phyloP scores from a whole-genome alignment of 2,113 vertebrate genomes.

The Cardinalis cardinalis region DNA sequence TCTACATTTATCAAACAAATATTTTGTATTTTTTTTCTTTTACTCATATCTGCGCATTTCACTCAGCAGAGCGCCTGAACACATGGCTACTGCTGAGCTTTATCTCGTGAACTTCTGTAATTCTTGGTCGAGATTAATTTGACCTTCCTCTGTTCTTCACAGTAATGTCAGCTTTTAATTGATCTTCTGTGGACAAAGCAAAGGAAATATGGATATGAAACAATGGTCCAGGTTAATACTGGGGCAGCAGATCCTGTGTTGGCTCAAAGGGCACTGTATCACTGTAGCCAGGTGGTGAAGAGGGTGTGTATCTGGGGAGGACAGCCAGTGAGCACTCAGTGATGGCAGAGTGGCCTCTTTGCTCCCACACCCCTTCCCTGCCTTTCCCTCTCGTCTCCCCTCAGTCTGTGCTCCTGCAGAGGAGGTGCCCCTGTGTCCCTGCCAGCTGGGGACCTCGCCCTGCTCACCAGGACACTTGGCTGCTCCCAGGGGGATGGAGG shows the following conservation, averaged over 20 bases:
- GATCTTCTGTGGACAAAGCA: background rate
- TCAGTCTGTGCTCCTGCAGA: accelerated
- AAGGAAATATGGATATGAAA: background rate
- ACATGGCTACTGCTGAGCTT: background rate
- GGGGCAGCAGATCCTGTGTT: background rate
- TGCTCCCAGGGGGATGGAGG: background rate
- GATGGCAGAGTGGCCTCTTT: background rate
- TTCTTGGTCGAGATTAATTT: background rate
- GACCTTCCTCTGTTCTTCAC: background rate
- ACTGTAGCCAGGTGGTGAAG: accelerated
- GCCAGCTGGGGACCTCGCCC: background rate
- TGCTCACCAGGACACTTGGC: accelerated
- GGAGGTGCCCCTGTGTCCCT: background rate
- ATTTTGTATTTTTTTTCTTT: background rate
- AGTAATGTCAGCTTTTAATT: background rate
- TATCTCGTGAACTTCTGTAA: background rate
- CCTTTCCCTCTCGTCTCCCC: background rate
- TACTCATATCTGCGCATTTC: background rate
- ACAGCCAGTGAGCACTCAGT: background rate
- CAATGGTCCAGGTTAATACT: background rate
- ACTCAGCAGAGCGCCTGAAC: background rate
- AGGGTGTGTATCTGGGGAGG: accelerated
- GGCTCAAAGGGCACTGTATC: background rate
- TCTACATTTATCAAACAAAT: background rate
- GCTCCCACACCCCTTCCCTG: accelerated